phyloP scores from a whole-genome alignment of 2,113 vertebrate genomes.

The Notarius lentiginosus region DNA sequence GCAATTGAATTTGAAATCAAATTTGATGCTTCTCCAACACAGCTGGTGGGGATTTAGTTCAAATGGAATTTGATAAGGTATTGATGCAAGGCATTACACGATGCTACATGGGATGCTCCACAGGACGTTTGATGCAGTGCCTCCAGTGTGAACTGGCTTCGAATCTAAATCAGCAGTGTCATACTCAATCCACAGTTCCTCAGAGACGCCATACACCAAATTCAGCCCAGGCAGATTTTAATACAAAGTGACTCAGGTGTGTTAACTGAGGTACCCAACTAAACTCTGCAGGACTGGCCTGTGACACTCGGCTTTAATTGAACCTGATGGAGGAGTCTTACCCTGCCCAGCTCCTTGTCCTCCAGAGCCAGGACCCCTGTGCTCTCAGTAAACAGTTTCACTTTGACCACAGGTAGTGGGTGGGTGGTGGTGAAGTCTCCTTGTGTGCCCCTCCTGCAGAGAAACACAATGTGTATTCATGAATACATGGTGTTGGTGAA shows the following conservation, averaged over 20 bases:
- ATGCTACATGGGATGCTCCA: too few relatives aligned
- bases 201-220: background rate
- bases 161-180: background rate
- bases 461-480: constrained; percentile 22
- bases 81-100: too few relatives aligned
- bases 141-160: too few relatives aligned
- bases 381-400: constrained; percentile 97
- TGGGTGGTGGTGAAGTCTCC: constrained; percentile 95
- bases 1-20: too few relatives aligned
- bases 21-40: too few relatives aligned
- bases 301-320: background rate
- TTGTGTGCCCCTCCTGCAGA: constrained; percentile 94
- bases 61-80: too few relatives aligned
- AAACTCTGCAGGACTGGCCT: background rate
- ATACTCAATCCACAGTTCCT: too few relatives aligned
- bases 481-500: background rate
- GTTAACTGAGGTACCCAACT: too few relatives aligned
- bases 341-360: constrained; percentile 95
- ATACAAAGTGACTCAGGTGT: background rate
- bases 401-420: constrained; percentile 91
- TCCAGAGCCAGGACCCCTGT: constrained; percentile 93
- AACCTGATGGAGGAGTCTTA: constrained; percentile 64
- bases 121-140: too few relatives aligned
- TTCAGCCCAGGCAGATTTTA: background rate
- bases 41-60: too few relatives aligned